These are phyloP conservation scores for Chloroclysta siterata DNA, from an alignment of 2,888 invertebrate species.

Conservation along the genomic window DNA sequence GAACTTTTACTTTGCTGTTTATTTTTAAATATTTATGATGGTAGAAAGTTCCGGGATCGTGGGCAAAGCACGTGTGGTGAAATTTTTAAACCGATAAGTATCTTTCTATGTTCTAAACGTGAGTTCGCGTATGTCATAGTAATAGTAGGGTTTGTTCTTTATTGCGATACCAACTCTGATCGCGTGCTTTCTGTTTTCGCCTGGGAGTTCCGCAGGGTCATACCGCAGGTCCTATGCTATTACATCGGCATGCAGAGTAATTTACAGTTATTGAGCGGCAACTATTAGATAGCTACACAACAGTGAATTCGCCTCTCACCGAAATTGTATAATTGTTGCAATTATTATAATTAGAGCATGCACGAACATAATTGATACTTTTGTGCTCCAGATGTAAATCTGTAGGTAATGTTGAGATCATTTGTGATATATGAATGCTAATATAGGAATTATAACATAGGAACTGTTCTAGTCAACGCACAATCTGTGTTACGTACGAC, in stretches of 20 bases:
- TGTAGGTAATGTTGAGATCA: constrained; percentile 48
- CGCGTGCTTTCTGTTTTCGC: constrained; percentile 36
- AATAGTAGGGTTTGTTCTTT: constrained; percentile 40
- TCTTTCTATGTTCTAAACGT: constrained; percentile 46
- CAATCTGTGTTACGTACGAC: not conserved
- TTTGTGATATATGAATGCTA: constrained; percentile 39
- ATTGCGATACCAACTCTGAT: constrained; percentile 41
- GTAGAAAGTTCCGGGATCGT: constrained; percentile 63
- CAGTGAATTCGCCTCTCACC: constrained; percentile 49
- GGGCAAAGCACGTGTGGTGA: constrained; percentile 51
- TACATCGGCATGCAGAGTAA: constrained; percentile 34
- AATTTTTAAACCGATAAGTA: constrained; percentile 50
- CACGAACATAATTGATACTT: constrained; percentile 59
- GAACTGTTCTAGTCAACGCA: constrained; percentile 16
- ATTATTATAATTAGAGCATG: constrained; percentile 66
- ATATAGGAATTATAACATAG: constrained; percentile 26
- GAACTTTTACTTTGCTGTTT: constrained; percentile 66
- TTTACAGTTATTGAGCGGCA: constrained; percentile 36
- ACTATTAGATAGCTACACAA: constrained; percentile 39
- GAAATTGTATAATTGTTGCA: constrained; percentile 59
- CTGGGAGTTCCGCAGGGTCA: constrained; percentile 38
- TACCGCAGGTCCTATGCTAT: constrained; percentile 35
- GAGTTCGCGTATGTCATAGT: constrained; percentile 49
- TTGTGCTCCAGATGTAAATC: constrained; percentile 51
- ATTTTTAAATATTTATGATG: constrained; percentile 54